These are phyloP conservation scores for Acrocephalus scirpaceus DNA, from an alignment of 2,797 vertebrate species.

Conservation along the genomic window DNA sequence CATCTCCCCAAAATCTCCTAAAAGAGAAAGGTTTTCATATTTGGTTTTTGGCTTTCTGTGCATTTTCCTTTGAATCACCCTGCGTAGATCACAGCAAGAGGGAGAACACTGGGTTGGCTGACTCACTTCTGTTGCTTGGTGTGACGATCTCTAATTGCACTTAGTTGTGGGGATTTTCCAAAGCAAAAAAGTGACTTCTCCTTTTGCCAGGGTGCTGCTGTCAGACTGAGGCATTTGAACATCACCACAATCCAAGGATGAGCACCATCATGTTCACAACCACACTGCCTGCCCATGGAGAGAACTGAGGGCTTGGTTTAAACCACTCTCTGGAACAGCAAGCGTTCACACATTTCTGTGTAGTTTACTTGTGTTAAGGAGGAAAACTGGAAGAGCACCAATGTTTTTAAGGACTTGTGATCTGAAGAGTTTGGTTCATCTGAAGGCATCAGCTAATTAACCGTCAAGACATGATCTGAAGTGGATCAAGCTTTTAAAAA, in stretches of 20 bases:
- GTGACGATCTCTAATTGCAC: background rate
- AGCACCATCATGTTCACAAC: background rate
- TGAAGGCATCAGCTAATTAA: background rate
- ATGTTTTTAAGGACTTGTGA: background rate
- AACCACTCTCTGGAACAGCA: background rate
- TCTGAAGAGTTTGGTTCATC: background rate
- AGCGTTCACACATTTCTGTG: background rate
- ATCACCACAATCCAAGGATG: background rate
- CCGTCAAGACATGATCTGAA: background rate
- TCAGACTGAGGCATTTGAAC: background rate
- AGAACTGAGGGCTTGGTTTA: background rate
- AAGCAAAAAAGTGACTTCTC: constrained; percentile 30
- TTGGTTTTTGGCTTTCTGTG: constrained; percentile 19
- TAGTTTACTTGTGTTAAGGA: background rate
- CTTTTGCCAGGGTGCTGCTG: background rate
- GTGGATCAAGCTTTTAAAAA: background rate
- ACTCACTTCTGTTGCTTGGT: constrained; percentile 7
- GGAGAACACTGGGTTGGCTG: background rate
- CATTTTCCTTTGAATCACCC: constrained; percentile 22
- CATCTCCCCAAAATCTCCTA: background rate
- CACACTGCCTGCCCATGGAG: background rate
- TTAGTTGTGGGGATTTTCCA: constrained; percentile 51
- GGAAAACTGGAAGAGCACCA: background rate
- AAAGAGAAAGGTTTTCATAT: background rate
- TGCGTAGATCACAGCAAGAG: background rate